Evolutionary conservation across 1,140 invertebrate species (phyloP).

Genomic region (Diuraphis noxia): DNA sequence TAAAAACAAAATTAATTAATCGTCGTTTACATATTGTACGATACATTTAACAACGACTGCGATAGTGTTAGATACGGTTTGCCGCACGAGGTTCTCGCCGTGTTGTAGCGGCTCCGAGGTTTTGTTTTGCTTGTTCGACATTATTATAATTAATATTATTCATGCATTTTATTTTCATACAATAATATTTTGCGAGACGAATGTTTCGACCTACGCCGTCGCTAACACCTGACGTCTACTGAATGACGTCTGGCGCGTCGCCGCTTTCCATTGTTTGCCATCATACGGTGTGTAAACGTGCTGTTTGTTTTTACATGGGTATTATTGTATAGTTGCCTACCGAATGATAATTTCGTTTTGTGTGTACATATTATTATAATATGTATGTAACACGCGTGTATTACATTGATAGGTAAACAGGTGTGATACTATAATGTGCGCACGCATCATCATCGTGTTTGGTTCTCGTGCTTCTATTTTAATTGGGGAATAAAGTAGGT

Average conservation of each 20-base stretch:
- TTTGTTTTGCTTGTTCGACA: neutral
- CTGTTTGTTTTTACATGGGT: neutral
- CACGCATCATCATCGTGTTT: neutral
- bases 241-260: conserved; percentile 17
- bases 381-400: neutral
- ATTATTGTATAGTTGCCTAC: neutral
- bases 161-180: neutral
- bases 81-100: too few relatives aligned
- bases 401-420: neutral
- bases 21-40: neutral
- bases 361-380: neutral
- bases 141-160: neutral
- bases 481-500: neutral
- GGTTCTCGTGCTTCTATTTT: neutral
- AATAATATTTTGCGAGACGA: neutral
- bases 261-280: conserved; percentile 8
- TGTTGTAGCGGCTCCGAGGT: neutral
- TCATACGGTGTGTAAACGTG: neutral
- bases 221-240: conserved; percentile 12
- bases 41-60: neutral
- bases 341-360: neutral
- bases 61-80: neutral
- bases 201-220: neutral
- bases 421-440: too few relatives aligned
- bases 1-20: neutral